A percentile compares a stretch with the other conserved stretches of the same genome.
These are phyloP conservation scores for Periophthalmus magnuspinnatus DNA, from an alignment of 2,797 vertebrate genomes.

Conservation along the genomic window DNA sequence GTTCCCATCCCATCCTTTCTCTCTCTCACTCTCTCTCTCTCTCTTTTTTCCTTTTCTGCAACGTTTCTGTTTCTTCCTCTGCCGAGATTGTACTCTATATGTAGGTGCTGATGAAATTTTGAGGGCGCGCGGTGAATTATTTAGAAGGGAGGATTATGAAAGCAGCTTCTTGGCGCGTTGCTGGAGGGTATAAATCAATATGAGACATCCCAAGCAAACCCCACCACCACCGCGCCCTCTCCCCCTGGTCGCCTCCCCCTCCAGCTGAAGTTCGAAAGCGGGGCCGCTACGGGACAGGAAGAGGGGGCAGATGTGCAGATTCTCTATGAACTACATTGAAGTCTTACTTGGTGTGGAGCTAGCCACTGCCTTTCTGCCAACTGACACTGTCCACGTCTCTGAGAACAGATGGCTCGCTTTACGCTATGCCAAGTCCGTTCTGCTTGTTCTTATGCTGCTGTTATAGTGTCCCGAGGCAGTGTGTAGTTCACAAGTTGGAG, in stretches of 20 bases:
- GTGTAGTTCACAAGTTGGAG: conserved; percentile 19
- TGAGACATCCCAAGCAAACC: conserved; percentile 24
- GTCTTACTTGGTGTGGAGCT: conserved; percentile 33
- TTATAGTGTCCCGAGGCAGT: conserved; percentile 17
- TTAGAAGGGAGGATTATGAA: conserved; percentile 74
- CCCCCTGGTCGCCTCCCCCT: neutral
- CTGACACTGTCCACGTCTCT: conserved; percentile 65
- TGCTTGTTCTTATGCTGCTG: conserved; percentile 42
- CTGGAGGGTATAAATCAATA: conserved; percentile 70
- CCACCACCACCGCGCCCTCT: neutral
- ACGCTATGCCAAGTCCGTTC: conserved; percentile 59
- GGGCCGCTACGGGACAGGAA: conserved; percentile 60
- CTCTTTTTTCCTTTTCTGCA: conserved; percentile 11
- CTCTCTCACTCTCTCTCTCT: neutral
- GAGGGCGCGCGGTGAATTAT: conserved; percentile 75
- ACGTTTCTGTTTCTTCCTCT: conserved; percentile 12
- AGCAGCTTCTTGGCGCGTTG: conserved; percentile 57
- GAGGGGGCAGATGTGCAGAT: conserved; percentile 51
- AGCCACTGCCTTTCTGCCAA: conserved; percentile 27
- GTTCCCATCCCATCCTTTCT: neutral
- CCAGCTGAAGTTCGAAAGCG: conserved; percentile 62
- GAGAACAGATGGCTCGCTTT: conserved; percentile 67
- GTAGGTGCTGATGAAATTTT: conserved; percentile 73
- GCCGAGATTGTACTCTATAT: conserved; percentile 64
- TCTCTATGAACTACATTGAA: conserved; percentile 34